These are phyloP conservation scores for Acleris laterana DNA, from an alignment of 2,888 invertebrate genomes.

Conservation along the genomic window DNA sequence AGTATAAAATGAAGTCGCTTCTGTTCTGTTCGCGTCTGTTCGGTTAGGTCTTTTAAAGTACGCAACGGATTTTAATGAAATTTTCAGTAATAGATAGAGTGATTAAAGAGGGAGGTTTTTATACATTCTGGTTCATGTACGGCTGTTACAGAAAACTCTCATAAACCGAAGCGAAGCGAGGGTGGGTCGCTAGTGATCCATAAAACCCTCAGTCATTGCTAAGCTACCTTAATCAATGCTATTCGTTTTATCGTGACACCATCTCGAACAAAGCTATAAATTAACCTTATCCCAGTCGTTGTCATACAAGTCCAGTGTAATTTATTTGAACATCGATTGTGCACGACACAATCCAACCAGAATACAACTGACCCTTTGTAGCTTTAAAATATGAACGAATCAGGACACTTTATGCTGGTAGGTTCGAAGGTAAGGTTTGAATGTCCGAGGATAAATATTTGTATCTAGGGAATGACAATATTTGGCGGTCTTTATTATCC, in stretches of 20 bases:
- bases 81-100: too few species aligned
- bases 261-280: slow-evolving; percentile 15
- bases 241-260: slow-evolving; percentile 3
- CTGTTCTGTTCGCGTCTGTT: too few species aligned
- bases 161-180: too few species aligned
- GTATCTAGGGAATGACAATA: neutral
- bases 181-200: too few species aligned
- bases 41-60: too few species aligned
- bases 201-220: neutral
- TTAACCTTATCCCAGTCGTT: slow-evolving; percentile 13
- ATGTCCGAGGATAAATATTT: slow-evolving; percentile 6
- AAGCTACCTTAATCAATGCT: slow-evolving; percentile 4
- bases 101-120: too few species aligned
- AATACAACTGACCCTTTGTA: neutral
- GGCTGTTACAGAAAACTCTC: too few species aligned
- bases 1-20: too few species aligned
- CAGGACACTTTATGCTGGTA: neutral
- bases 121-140: too few species aligned
- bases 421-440: neutral
- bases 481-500: neutral
- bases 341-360: slow-evolving; percentile 6
- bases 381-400: neutral
- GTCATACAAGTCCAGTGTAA: slow-evolving; percentile 23
- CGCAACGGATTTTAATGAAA: too few species aligned
- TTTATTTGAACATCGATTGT: slow-evolving; percentile 23